Conservation (phyloP, 2,888 invertebrate genomes). For the Thecocarcelia acutangulata region DNA sequence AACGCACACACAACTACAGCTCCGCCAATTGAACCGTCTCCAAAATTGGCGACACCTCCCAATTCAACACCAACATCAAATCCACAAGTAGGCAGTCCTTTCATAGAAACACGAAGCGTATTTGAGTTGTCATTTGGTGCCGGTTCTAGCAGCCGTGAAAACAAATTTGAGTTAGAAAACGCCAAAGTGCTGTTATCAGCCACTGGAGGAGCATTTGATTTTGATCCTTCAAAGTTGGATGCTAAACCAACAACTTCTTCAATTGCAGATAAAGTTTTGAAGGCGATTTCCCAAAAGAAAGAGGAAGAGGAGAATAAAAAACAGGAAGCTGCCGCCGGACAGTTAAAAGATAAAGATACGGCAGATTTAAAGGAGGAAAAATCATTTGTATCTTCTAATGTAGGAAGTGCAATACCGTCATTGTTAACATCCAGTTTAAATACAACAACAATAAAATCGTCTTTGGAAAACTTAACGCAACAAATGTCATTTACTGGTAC, state of each 20-base stretch:
- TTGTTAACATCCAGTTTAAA: conserved; percentile 62
- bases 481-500: conserved; percentile 15
- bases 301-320: conserved; percentile 82
- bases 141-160: conserved; percentile 77
- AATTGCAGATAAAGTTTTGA: conserved; percentile 85
- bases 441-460: conserved; percentile 27
- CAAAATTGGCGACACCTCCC: conserved; percentile 62
- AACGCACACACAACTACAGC: conserved; percentile 29
- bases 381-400: conserved; percentile 13
- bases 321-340: conserved; percentile 80
- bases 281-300: conserved; percentile 84
- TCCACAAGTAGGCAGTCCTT: conserved; percentile 77
- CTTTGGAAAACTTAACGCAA: conserved; percentile 44
- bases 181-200: conserved; percentile 79
- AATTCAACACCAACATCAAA: conserved; percentile 43
- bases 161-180: conserved; percentile 80
- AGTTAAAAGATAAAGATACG: conserved; percentile 71
- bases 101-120: conserved; percentile 79
- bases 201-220: conserved; percentile 76
- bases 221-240: conserved; percentile 79
- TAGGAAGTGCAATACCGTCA: conserved; percentile 10
- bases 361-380: conserved; percentile 48
- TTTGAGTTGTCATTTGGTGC: conserved; percentile 79
- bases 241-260: conserved; percentile 83
- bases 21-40: conserved; percentile 44